Conservation (phyloP, 1,140 invertebrate genomes). For the Trissolcus basalis region DNA sequence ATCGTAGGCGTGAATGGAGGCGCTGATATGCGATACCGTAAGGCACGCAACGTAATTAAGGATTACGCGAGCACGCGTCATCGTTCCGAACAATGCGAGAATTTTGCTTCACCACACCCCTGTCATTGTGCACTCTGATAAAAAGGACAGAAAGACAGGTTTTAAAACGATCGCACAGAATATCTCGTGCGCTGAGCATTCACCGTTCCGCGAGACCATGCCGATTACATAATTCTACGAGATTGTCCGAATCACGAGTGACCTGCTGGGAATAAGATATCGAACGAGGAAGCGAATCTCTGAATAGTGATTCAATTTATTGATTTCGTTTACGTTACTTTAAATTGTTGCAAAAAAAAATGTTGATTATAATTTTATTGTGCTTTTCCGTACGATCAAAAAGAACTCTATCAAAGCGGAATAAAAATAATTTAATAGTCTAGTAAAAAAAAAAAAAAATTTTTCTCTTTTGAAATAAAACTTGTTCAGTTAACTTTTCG, state of each 20-base stretch:
- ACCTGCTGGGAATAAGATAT: slow-evolving; percentile 40
- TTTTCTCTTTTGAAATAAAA: too few relatives aligned
- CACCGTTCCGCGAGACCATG: slow-evolving; percentile 27
- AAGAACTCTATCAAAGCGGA: too few relatives aligned
- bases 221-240: slow-evolving; percentile 47
- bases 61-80: slow-evolving; percentile 69
- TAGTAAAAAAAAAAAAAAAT: too few relatives aligned
- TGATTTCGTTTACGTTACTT: too few relatives aligned
- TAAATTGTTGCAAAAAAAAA: too few relatives aligned
- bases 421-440: too few relatives aligned
- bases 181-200: slow-evolving; percentile 39
- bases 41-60: slow-evolving; percentile 68
- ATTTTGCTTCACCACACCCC: slow-evolving; percentile 65
- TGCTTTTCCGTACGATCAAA: too few relatives aligned
- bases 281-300: slow-evolving; percentile 18
- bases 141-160: slow-evolving; percentile 37
- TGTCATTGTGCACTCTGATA: slow-evolving; percentile 62
- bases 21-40: slow-evolving; percentile 35
- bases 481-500: too few relatives aligned
- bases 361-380: too few relatives aligned
- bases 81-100: slow-evolving; percentile 68
- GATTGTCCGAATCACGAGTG: slow-evolving; percentile 64
- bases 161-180: slow-evolving; percentile 58
- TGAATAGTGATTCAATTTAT: not conserved
- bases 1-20: slow-evolving; percentile 50